Percentiles rank a stretch among this genome's conserved stretches.
Evolutionary conservation across 2,797 vertebrate genomes (phyloP).

Genomic region (Mus minutoides): DNA sequence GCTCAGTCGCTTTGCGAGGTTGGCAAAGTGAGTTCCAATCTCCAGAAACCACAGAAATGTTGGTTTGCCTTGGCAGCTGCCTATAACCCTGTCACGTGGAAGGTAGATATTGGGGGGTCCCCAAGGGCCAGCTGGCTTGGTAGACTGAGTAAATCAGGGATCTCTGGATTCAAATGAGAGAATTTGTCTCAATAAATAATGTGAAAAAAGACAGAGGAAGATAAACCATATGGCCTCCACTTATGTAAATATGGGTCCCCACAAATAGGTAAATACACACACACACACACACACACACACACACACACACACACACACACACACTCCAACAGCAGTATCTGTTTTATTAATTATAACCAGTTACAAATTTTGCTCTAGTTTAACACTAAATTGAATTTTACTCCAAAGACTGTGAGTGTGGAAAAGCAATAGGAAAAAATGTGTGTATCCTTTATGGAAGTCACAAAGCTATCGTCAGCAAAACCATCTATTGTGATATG

Average conservation of each 20-base stretch:
- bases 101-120: not conserved
- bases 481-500: constrained; percentile 63
- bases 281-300: not conserved
- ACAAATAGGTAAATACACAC: not conserved
- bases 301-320: not conserved
- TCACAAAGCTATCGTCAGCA: constrained; percentile 28
- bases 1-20: not conserved
- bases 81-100: not conserved
- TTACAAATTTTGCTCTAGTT: constrained; percentile 65
- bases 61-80: not conserved
- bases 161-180: not conserved
- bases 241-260: not conserved
- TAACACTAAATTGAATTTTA: constrained; percentile 32
- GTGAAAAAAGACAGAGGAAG: not conserved
- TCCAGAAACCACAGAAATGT: not conserved
- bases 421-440: constrained; percentile 65
- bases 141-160: not conserved
- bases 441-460: constrained; percentile 66
- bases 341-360: constrained; percentile 46
- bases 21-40: not conserved
- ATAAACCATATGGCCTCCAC: not conserved
- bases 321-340: not conserved
- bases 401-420: constrained; percentile 58
- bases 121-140: not conserved
- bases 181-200: not conserved